Base-by-base conservation (phyloP, 2,113 vertebrate genomes). In the Monopterus albus region DNA sequence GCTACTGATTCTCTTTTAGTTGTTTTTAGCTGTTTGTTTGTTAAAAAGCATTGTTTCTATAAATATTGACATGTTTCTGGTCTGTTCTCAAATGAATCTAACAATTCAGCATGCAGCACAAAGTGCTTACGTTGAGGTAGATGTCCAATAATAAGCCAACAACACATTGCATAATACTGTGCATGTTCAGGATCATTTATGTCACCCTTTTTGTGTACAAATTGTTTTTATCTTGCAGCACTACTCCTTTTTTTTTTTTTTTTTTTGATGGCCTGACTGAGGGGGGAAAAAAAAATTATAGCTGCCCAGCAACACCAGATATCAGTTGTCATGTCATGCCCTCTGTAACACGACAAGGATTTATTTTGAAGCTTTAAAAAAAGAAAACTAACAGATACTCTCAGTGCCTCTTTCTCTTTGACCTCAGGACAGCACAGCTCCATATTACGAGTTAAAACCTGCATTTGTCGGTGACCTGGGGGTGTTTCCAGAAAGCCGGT, bases 351-450 rank as follows among this genome's bases (percentile, higher is more conserved):
- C 14, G 18, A 39, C 25, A 31, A 18, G 5, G 35, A 70, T 4
- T 66, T 7, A 31, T 74, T 71, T 7, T 61, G 9, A 58, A 49
- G 7, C 20, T 39, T 68, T 17, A 25, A 13, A 46, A 33, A 35
- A 5, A 42, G 18, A 18, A 42, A 45, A 1, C 29, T 31, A 6
- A 31, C 7, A 13, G 5, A 23, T 40, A 21, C 28, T 56, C 29
- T 72, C 20, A 38, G 72, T 79, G 71, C 77, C 77, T 81, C 58
- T 71, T 55, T 20, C 49, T 68, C 33, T 56, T 36, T 66, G 49
- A 68, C 61, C 72, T 84, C 75, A 72, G 60, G 67, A 35, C 21
- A 25, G 65, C 52, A 23, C n/a, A 51, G n/a, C 46, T 72, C 59
- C 39, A 18, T 12, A 14, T 63, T 38, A 25, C 18, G 39, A 57